Evolutionary conservation across 2,888 invertebrate genomes (phyloP).

Genomic region (Troides helena): DNA sequence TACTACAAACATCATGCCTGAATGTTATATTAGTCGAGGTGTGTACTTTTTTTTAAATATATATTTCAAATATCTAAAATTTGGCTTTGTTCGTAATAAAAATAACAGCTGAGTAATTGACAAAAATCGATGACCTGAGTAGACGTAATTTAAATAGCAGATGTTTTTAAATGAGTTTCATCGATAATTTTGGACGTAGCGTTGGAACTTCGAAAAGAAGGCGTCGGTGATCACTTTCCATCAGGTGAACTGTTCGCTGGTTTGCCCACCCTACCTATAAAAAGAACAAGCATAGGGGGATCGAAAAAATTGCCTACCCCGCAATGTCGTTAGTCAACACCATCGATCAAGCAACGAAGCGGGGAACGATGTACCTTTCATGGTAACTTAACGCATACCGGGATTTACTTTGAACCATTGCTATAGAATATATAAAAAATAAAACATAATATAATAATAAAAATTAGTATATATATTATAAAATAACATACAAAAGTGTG

Average conservation of each 20-base stretch:
- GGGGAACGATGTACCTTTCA: constrained; percentile 7
- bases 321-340: constrained; percentile 11
- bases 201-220: neutral
- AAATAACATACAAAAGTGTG: no score
- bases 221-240: no score
- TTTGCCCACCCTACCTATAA: neutral
- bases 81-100: no score
- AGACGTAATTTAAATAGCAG: neutral
- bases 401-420: neutral
- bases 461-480: no score
- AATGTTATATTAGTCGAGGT: neutral
- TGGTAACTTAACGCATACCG: neutral
- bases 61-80: no score
- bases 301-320: constrained; percentile 14
- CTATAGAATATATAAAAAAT: neutral
- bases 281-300: constrained; percentile 11
- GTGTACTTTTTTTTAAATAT: no score
- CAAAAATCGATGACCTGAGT: no score
- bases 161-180: neutral
- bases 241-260: no score
- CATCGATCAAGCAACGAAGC: constrained; percentile 16
- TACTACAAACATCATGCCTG: neutral
- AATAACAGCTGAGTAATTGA: no score
- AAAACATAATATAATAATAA: no score
- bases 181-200: neutral